Conservation (phyloP, 2,888 invertebrate species). For the Dastarcus helophoroides region DNA sequence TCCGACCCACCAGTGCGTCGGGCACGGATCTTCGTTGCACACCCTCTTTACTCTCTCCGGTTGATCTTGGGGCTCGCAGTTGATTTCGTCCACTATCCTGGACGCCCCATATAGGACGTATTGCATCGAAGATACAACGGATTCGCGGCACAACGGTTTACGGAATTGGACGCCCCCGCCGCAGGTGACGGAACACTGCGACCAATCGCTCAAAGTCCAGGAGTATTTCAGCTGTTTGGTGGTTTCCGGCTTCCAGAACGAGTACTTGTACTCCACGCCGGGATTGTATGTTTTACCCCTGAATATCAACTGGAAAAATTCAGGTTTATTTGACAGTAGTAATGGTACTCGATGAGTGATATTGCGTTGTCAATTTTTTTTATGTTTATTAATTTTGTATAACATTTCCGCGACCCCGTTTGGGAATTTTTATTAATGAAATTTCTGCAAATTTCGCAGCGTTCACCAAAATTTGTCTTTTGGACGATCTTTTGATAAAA, state of each 20-base stretch:
- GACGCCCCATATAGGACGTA: slow-evolving; percentile 34
- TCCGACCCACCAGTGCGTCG: slow-evolving; percentile 77
- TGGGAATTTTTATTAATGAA: no score
- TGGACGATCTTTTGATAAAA: no score
- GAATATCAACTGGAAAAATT: slow-evolving; percentile 49
- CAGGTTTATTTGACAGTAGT: no score
- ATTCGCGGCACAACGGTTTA: slow-evolving; percentile 39
- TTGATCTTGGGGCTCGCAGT: slow-evolving; percentile 35
- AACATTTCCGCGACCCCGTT: no score
- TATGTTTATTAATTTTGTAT: no score
- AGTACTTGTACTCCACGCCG: slow-evolving; percentile 76
- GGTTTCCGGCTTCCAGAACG: slow-evolving; percentile 52
- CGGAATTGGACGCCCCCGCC: slow-evolving; percentile 61
- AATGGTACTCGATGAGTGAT: no score
- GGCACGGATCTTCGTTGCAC: slow-evolving; percentile 56
- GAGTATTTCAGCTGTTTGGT: slow-evolving; percentile 47
- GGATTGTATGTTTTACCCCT: slow-evolving; percentile 64
- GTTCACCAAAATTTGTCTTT: no score
- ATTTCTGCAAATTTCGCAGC: no score
- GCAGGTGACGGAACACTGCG: slow-evolving; percentile 64
- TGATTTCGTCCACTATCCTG: slow-evolving; percentile 30
- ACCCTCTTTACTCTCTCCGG: slow-evolving; percentile 50
- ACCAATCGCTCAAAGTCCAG: slow-evolving; percentile 75
- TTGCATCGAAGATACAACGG: slow-evolving; percentile 33
- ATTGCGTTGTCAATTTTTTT: no score